Evolutionary conservation across 2,113 vertebrate genomes (phyloP), one percentile per base, ranked within the genome.

Genomic region (Catharus bicknelli): DNA sequence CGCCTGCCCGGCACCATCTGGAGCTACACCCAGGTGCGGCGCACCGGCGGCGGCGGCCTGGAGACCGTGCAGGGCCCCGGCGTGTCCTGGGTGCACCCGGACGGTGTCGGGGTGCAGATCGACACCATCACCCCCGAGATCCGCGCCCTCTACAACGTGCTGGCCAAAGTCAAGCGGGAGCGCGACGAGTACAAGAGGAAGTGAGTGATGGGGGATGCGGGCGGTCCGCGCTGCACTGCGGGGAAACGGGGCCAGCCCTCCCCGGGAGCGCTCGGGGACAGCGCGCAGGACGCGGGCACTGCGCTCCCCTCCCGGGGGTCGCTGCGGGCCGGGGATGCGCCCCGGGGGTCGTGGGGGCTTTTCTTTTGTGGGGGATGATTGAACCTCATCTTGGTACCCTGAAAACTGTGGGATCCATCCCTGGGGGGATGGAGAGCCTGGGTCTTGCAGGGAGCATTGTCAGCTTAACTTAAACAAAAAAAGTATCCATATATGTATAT

Each of bases 91-190:
- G 90, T 98, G 63, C 99, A 99, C 78, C 98, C 99, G 12, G 99
- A 99, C 36, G 99, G 99, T 13, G 99, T 99, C 14, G 99, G 99
- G 29, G 99, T 99, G n/a, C 99, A 99, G 98, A 99, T 99, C 76
- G 99, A 99, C 96, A 99, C 99, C 97, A 99, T 99, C 97, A 99
- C 99, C 38, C 99, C 99, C 0, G 99, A 99, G 97, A 99, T 99
- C 95, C 97, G 99, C 62, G 99, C 99, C 14, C 98, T 99, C 55
- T 99, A 99, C 96, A 99, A 99, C 86, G 99, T 99, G 62, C 97
- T 99, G 98, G 99, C 98, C 93, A 99, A 99, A 96, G 99, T 99
- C 90, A 99, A 99, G 97, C 95, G 99, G 78, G 99, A 99, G 94
- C 95, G 99, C 67, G 99, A 99, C 40, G 99, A 99, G 95, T 99